Evolutionary conservation across 2,113 vertebrate genomes (phyloP).

Genomic region (Corythoichthys haematopterus): DNA sequence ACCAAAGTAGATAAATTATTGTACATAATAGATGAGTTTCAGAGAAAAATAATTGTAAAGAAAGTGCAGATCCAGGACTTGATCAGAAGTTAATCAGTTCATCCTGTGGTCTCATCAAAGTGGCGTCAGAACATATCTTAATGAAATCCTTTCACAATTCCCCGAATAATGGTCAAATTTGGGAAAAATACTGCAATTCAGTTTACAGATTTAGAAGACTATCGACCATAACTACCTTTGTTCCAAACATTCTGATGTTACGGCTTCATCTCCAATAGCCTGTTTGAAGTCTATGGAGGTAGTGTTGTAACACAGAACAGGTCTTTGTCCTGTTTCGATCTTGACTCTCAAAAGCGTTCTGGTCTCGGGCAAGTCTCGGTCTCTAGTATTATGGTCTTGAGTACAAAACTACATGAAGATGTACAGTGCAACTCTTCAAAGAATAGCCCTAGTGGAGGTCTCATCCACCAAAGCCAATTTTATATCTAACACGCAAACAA

Average conservation of each 20-base stretch:
- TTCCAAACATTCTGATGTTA: not conserved
- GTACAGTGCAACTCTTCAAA: not conserved
- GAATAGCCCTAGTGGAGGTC: conserved; percentile 46
- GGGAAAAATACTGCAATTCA: not conserved
- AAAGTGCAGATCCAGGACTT: not conserved
- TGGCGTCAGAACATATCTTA: not conserved
- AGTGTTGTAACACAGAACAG: not conserved
- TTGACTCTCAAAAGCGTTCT: too few species aligned
- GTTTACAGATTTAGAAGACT: not conserved
- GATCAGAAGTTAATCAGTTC: not conserved
- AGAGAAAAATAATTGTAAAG: not conserved
- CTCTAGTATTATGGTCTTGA: too few species aligned
- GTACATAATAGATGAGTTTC: not conserved
- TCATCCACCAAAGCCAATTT: conserved; percentile 57
- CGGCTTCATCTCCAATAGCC: not conserved
- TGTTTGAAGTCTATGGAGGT: not conserved
- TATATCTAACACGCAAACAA: conserved; percentile 69
- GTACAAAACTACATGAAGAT: not conserved
- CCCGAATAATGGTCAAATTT: not conserved
- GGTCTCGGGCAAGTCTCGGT: too few species aligned
- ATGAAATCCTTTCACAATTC: not conserved
- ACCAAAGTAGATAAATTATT: not conserved
- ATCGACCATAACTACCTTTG: not conserved
- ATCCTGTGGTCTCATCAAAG: not conserved
- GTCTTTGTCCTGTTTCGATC: not conserved